phyloP scores from a whole-genome alignment of 1,140 invertebrate genomes.

The Psilanteris sp. region DNA sequence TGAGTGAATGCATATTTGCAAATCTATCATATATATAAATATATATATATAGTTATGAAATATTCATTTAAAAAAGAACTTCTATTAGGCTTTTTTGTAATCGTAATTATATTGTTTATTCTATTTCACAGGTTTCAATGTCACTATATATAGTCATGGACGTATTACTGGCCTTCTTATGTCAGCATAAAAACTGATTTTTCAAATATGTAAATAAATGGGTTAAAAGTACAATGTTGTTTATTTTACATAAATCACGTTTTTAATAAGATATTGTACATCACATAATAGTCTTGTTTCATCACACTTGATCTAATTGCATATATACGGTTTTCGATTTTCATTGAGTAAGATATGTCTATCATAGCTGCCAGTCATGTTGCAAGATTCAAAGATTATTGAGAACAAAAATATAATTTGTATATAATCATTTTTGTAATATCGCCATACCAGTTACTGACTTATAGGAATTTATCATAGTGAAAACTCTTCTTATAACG shows the following conservation, averaged over 20 bases:
- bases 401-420: no score
- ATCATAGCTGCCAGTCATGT: no score
- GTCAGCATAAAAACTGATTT: slow-evolving; percentile 4
- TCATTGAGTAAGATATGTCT: no score
- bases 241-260: slow-evolving; percentile 8
- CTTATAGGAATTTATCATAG: slow-evolving; percentile 5
- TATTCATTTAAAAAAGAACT: slow-evolving; percentile 28
- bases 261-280: not conserved
- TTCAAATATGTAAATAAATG: slow-evolving; percentile 11
- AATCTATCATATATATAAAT: slow-evolving; percentile 19
- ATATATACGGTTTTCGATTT: not conserved
- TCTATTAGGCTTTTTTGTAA: not conserved
- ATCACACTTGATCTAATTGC: slow-evolving; percentile 11
- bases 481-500: slow-evolving; percentile 4
- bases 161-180: slow-evolving; percentile 18
- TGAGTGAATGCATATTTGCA: slow-evolving; percentile 17
- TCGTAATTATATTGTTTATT: slow-evolving; percentile 12
- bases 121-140: slow-evolving; percentile 10
- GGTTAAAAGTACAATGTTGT: slow-evolving; percentile 8
- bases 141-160: slow-evolving; percentile 10
- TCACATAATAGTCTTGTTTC: not conserved
- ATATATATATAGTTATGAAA: no score
- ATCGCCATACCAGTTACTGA: not conserved
- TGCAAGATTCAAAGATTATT: no score
- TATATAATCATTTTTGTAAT: slow-evolving; percentile 1